A percentile compares a stretch with the other conserved stretches of the same genome.
phyloP scores from a whole-genome alignment of 2,113 vertebrate genomes.

The Romanogobio albipinnatus region DNA sequence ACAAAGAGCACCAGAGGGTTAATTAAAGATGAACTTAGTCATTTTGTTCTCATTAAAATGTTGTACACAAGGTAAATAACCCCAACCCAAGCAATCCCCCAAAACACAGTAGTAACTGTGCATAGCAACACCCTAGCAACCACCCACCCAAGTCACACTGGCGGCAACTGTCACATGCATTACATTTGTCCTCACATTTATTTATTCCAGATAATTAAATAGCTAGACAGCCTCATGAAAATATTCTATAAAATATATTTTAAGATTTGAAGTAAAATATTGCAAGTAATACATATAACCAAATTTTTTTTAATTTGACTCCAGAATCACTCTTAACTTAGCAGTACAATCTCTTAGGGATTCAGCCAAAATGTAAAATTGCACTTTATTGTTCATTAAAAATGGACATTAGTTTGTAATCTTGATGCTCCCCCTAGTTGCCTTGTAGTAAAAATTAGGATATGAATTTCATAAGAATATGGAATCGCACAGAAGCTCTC shows the following conservation, averaged over 20 bases:
- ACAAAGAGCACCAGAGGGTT: too few relatives aligned
- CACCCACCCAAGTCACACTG: too few relatives aligned
- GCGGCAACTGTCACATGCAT: not conserved
- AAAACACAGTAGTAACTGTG: too few relatives aligned
- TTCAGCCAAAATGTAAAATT: not conserved
- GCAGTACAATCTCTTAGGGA: not conserved
- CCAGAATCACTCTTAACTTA: too few relatives aligned
- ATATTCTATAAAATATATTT: too few relatives aligned
- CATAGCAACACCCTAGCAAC: not conserved
- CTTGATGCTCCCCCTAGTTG: not conserved
- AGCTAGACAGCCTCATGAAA: not conserved
- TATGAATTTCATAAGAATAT: slow-evolving; percentile 6
- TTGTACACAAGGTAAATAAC: not conserved
- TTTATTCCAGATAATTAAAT: not conserved
- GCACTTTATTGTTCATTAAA: not conserved
- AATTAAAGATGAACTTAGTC: not conserved
- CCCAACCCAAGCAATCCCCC: not conserved
- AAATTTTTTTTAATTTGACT: too few relatives aligned
- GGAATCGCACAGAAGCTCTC: not conserved
- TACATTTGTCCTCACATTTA: not conserved
- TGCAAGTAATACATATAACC: not conserved
- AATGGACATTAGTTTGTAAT: not conserved
- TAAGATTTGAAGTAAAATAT: too few relatives aligned
- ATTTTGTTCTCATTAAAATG: not conserved
- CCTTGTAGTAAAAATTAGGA: not conserved